Evolutionary conservation across 2,113 vertebrate genomes (phyloP).

Genomic region (Pteropus alecto): DNA sequence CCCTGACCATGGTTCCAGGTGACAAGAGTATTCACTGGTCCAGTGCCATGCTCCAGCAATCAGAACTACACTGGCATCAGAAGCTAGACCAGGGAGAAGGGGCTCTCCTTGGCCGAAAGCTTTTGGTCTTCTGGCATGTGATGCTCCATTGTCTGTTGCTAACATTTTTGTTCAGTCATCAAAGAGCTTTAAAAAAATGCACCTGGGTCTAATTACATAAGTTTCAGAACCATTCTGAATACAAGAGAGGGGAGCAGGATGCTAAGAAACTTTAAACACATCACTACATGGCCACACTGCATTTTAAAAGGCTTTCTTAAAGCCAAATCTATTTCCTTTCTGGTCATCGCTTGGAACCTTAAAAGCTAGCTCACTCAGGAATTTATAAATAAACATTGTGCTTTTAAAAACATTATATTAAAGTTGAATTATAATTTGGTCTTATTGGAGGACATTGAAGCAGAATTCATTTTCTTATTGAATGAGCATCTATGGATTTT

Average conservation of each 20-base stretch:
- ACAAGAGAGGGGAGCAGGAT: neutral
- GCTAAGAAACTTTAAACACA: neutral
- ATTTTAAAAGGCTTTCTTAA: neutral
- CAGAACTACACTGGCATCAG: neutral
- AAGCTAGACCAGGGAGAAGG: neutral
- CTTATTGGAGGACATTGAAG: neutral
- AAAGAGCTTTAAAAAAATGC: neutral
- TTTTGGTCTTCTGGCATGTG: neutral
- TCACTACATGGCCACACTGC: neutral
- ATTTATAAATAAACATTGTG: neutral
- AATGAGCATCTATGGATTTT: neutral
- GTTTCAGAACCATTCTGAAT: neutral
- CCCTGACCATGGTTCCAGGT: neutral
- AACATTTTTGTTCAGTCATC: neutral
- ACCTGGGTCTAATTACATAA: neutral
- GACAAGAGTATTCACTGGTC: neutral
- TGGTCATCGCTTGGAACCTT: neutral
- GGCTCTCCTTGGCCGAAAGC: neutral
- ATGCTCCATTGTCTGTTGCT: neutral
- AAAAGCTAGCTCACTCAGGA: neutral
- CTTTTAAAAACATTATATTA: neutral
- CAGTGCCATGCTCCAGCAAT: neutral
- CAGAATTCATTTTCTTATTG: neutral
- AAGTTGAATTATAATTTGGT: neutral
- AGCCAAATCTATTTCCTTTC: neutral